Percentiles rank a stretch among this genome's conserved stretches.
Conservation (phyloP, 2,888 invertebrate genomes). For the Leucania comma region DNA sequence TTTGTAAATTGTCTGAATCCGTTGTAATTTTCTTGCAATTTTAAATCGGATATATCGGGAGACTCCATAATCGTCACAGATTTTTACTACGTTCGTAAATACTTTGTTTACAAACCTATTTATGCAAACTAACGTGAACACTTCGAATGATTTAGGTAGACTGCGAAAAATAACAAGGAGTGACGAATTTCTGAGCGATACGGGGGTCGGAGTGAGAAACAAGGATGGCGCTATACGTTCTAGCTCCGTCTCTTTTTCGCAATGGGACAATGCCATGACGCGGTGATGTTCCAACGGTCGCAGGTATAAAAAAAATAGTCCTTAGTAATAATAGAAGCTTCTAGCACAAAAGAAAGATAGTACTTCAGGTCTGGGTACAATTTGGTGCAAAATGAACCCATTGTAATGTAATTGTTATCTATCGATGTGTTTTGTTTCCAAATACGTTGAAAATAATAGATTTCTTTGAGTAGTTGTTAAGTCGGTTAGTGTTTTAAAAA, state of each 20-base stretch:
- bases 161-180: not conserved
- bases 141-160: not conserved
- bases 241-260: not conserved
- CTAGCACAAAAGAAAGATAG: too few relatives aligned
- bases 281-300: too few relatives aligned
- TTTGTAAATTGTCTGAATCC: too few relatives aligned
- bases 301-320: not conserved
- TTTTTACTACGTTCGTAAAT: not conserved
- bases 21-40: not conserved
- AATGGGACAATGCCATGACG: not conserved
- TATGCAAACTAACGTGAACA: not conserved
- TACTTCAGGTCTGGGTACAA: too few relatives aligned
- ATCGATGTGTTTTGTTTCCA: not conserved
- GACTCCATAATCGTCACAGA: slow-evolving; percentile 2
- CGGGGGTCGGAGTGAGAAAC: not conserved
- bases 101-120: not conserved
- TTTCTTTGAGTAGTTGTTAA: not conserved
- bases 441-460: not conserved
- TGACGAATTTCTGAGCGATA: not conserved
- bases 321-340: not conserved
- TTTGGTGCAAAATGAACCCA: not conserved
- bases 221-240: not conserved
- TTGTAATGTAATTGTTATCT: not conserved
- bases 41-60: not conserved
- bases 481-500: not conserved